Conservation (phyloP, 2,113 vertebrate genomes). For the Pseudonaja textilis region DNA sequence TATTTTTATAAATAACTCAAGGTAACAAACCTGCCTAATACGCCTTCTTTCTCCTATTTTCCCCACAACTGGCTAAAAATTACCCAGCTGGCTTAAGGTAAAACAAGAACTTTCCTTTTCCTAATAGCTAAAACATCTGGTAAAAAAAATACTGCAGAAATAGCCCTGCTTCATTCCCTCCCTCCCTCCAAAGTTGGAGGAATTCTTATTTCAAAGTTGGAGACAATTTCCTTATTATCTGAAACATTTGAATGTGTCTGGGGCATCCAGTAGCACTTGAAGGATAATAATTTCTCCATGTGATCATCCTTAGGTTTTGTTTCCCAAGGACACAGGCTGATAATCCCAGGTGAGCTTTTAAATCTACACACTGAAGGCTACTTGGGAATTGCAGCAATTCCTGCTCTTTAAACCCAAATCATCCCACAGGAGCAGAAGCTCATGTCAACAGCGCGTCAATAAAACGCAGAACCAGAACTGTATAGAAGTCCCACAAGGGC, state of each 20-base stretch:
- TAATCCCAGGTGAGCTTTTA: not conserved
- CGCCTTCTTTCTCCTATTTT: not conserved
- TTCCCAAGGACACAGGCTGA: not conserved
- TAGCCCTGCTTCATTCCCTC: not conserved
- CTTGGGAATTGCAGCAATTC: not conserved
- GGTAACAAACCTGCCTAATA: not conserved
- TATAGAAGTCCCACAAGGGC: not conserved
- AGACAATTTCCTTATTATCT: not conserved
- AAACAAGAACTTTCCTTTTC: not conserved
- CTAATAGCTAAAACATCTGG: not conserved
- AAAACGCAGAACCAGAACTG: not conserved
- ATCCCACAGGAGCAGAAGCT: not conserved
- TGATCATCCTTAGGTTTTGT: not conserved
- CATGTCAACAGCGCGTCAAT: fast-evolving
- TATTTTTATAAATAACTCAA: not conserved
- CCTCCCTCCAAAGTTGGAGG: not conserved
- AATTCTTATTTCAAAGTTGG: not conserved
- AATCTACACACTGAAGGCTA: not conserved
- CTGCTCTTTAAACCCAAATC: not conserved
- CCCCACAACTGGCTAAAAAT: not conserved
- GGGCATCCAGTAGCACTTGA: not conserved
- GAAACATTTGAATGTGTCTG: not conserved
- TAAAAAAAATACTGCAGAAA: not conserved
- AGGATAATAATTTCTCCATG: not conserved
- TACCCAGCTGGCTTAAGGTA: not conserved